These are phyloP conservation scores for Eristalinus aeneus DNA, from an alignment of 2,888 invertebrate genomes.

Conservation along the genomic window DNA sequence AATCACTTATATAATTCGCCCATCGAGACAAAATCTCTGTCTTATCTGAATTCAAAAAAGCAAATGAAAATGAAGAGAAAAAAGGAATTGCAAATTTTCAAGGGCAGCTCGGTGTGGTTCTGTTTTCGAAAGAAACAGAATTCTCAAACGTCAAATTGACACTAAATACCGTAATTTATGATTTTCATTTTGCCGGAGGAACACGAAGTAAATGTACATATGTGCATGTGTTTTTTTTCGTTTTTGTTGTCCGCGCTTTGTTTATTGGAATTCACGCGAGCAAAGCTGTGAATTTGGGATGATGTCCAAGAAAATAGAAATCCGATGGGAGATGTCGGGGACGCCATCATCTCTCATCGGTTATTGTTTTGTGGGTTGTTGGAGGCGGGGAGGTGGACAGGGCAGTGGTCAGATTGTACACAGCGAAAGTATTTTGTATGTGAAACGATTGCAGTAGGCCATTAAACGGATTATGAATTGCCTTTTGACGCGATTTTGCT, in stretches of 20 bases:
- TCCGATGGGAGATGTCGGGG: neutral
- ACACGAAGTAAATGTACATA: neutral
- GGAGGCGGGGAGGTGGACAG: neutral
- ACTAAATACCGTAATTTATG: constrained; percentile 41
- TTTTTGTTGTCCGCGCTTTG: neutral
- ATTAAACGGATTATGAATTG: constrained; percentile 32
- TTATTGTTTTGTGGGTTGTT: neutral
- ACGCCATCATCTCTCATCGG: neutral
- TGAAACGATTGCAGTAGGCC: neutral
- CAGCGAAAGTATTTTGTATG: neutral
- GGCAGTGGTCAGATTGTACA: neutral
- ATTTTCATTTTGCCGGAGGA: neutral
- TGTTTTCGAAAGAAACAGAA: neutral
- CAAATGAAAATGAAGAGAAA: neutral
- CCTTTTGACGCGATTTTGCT: constrained; percentile 45
- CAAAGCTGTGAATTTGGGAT: constrained; percentile 36
- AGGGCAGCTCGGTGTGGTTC: neutral
- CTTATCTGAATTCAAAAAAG: neutral
- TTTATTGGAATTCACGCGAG: neutral
- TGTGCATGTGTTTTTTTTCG: neutral
- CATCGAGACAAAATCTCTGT: neutral
- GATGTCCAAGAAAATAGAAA: constrained; percentile 16
- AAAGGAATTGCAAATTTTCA: neutral
- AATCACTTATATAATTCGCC: neutral
- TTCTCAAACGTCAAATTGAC: constrained; percentile 21